Conservation (phyloP, 1,140 invertebrate species). For the Aphis craccivora region DNA sequence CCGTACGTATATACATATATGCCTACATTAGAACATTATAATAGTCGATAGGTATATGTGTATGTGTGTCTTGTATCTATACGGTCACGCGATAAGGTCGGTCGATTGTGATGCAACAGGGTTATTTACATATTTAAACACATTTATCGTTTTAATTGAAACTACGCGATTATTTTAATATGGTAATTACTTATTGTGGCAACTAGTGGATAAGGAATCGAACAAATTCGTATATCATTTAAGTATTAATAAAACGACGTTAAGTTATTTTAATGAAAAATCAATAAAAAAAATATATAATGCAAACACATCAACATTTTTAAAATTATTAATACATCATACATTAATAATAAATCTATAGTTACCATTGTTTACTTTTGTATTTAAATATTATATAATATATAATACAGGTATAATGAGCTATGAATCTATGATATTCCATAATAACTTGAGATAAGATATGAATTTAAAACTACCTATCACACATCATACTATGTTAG, state of each 20-base stretch:
- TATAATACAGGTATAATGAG: neutral
- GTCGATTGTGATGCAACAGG: slow-evolving; percentile 23
- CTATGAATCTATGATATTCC: neutral
- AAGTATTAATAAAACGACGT: neutral
- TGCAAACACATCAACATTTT: slow-evolving; percentile 9
- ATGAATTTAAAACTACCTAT: neutral
- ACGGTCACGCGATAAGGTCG: slow-evolving; percentile 37
- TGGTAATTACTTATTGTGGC: slow-evolving; percentile 15
- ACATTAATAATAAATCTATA: neutral
- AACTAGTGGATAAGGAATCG: neutral
- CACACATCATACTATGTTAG: neutral
- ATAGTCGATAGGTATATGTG: neutral
- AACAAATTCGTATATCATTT: neutral
- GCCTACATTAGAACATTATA: neutral
- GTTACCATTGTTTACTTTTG: neutral
- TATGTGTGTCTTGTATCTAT: neutral
- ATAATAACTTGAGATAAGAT: neutral
- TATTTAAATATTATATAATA: neutral
- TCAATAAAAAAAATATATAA: neutral
- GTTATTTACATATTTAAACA: slow-evolving; percentile 41
- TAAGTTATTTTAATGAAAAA: slow-evolving; percentile 4
- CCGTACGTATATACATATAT: neutral
- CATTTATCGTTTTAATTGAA: slow-evolving; percentile 40
- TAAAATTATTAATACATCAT: neutral
- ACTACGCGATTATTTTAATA: slow-evolving; percentile 22